Evolutionary conservation across 2,113 vertebrate genomes (phyloP), one percentile per base, ranked within the genome.

Genomic region (Hucho hucho): DNA sequence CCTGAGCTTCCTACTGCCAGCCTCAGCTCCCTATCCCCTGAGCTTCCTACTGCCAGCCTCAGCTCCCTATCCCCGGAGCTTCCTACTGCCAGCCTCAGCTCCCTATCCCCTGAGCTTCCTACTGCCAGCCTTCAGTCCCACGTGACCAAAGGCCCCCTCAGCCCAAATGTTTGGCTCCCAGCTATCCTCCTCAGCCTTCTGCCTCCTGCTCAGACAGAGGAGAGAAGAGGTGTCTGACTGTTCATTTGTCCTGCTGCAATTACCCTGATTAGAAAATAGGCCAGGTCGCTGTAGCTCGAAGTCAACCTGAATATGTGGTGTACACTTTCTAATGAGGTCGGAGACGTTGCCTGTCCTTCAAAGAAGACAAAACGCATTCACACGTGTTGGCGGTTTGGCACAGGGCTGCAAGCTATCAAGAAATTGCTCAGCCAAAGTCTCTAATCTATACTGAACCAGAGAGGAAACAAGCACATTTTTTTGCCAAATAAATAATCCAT

Each of bases 251-350:
- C 59, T 46, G 14, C 59, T 25, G 72, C 59, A 79, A 85, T 85
- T 64, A 73, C 64, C 75, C 83, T 77, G 86, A 88, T 85, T 77
- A 86, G 79, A 81, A 61, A 70, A 78, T 76, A 58, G 76, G 69
- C 72, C 47, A 24, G 1, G 25, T 69, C 47, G 0, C 74, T 72
- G 26, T 28, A 66, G 79, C 84, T 82, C 53, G 69, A 69, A 68
- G 80, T 84, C 79, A 63, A 76, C 76, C 73, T 76, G 76, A 82
- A 81, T 69, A 78, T 63, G 78, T 4, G 16, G 78, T 82, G 83
- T 86, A 75, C 79, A 76, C 75, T 72, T 59, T 81, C 70, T 83
- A 79, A 88, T 84, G 78, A 87, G 78, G 47, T 73, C 5, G 70
- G 14, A 13, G 70, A 69, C 74, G 59, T 85, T 80, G 72, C 58